A percentile compares a stretch with the other conserved stretches of the same genome.
phyloP scores from a whole-genome alignment of 1,140 invertebrate species.

The Portunus trituberculatus region DNA sequence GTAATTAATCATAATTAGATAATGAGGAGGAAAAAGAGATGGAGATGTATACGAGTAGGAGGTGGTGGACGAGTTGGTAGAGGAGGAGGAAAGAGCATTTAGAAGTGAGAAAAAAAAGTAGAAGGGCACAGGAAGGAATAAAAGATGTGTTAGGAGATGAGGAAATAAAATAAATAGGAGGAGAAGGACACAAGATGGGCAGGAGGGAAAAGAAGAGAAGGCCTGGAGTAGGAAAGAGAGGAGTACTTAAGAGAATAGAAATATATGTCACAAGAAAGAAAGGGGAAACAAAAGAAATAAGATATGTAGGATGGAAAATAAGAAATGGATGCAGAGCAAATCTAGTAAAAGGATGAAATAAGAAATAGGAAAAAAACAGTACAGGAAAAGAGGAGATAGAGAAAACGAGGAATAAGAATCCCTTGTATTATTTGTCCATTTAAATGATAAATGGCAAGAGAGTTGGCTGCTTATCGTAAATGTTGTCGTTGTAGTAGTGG shows the following conservation, averaged over 20 bases:
- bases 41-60: not conserved
- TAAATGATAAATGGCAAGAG: too few species aligned
- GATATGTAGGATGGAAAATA: too few species aligned
- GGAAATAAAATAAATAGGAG: not conserved
- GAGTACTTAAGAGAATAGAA: not conserved
- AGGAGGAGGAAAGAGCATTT: not conserved
- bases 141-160: not conserved
- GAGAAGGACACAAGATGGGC: not conserved
- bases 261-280: not conserved
- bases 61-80: not conserved
- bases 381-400: too few species aligned
- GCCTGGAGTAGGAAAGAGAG: not conserved
- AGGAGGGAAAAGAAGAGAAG: not conserved
- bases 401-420: too few species aligned
- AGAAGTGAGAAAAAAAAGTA: not conserved
- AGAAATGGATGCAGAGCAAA: too few species aligned
- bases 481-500: not conserved
- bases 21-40: not conserved
- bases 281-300: too few species aligned
- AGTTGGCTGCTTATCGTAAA: too few species aligned
- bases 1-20: not conserved
- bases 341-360: too few species aligned
- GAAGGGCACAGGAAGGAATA: not conserved
- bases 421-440: too few species aligned
- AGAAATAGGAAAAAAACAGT: too few species aligned